Evolutionary conservation across 1,140 invertebrate species (phyloP).

Genomic region (Drosophila bifasciata): DNA sequence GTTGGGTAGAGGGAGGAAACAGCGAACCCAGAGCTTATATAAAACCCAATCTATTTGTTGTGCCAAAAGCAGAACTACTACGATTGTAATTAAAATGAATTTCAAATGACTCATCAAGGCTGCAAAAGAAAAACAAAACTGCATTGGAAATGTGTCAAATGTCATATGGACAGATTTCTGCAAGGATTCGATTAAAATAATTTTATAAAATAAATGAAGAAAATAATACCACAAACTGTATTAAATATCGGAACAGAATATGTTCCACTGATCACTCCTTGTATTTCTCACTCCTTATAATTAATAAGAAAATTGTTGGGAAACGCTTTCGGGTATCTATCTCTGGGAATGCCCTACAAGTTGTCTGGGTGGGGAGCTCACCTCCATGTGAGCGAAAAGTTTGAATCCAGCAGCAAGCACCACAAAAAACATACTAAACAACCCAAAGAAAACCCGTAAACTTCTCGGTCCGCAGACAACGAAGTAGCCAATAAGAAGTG

Average conservation of each 20-base stretch:
- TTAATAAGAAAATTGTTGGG: conserved; percentile 40
- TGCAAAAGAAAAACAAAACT: background rate
- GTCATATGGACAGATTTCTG: too few species aligned
- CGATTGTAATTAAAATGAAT: conserved; percentile 33
- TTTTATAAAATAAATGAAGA: too few species aligned
- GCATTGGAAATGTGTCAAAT: too few species aligned
- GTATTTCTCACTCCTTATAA: too few species aligned
- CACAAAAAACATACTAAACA: too few species aligned
- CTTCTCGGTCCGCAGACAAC: conserved; percentile 48
- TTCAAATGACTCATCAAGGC: conserved; percentile 20
- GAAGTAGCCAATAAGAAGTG: conserved; percentile 35
- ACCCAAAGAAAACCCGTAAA: conserved; percentile 27
- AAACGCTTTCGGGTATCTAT: conserved; percentile 1
- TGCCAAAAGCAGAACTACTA: conserved; percentile 29
- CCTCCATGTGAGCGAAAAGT: too few species aligned
- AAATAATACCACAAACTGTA: too few species aligned
- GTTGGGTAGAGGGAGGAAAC: too few species aligned
- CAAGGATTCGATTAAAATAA: too few species aligned
- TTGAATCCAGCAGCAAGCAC: too few species aligned
- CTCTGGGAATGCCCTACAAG: background rate
- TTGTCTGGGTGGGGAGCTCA: background rate
- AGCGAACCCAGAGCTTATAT: conserved; percentile 4
- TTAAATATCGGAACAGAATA: too few species aligned
- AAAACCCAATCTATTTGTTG: conserved; percentile 37
- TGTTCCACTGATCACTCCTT: too few species aligned